phyloP scores from a whole-genome alignment of 1,140 invertebrate genomes.

The Cotesia chilonis region DNA sequence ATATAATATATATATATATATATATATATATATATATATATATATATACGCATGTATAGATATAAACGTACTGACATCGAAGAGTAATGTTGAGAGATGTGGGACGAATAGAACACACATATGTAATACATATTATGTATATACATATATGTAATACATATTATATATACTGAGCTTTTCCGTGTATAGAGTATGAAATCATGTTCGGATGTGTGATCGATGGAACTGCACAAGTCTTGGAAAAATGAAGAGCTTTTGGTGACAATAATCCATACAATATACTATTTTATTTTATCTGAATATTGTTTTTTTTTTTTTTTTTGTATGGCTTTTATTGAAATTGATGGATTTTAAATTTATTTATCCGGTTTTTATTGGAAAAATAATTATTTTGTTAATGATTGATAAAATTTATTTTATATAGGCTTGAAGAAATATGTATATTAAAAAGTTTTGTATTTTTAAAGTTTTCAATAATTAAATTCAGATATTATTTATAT shows the following conservation, averaged over 20 bases:
- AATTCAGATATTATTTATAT: neutral
- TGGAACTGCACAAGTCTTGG: neutral
- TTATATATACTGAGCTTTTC: no score
- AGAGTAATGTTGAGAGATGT: constrained; percentile 13
- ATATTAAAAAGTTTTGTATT: no score
- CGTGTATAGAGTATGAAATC: neutral
- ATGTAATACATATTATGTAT: no score
- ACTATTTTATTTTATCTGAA: neutral
- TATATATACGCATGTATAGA: neutral
- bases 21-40: no score
- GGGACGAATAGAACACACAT: neutral
- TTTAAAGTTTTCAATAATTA: no score
- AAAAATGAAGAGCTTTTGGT: neutral
- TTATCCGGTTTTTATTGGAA: neutral
- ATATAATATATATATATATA: no score
- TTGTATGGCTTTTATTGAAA: neutral
- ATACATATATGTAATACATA: no score
- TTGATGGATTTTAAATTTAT: neutral
- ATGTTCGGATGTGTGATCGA: constrained; percentile 1
- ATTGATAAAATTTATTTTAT: no score
- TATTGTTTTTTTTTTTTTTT: neutral
- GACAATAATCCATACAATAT: neutral
- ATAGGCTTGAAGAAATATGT: no score
- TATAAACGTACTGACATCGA: neutral
- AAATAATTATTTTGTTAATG: neutral